Evolutionary conservation across 2,797 vertebrate species (phyloP), one percentile per base, ranked within the genome.

Genomic region (Eidolon dupreanum): DNA sequence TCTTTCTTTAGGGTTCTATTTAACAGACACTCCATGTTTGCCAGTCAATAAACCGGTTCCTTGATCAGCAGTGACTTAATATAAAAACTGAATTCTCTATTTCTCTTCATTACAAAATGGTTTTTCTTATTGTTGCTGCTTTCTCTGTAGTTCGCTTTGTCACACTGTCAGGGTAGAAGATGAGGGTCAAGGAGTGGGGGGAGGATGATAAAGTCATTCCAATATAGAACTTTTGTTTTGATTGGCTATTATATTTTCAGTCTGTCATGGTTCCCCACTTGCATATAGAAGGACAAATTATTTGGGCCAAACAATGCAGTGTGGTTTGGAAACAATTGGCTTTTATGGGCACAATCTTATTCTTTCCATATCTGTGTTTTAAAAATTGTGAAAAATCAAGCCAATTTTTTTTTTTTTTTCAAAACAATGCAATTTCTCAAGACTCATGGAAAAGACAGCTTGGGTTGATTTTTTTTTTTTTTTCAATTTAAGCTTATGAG

Each of bases 371-470:
- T 88, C 87, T 73, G 74, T 79, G 94, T 97, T 86, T 92, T 36
- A 5, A 2, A 63, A 93, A 89, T 92, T 93, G 28, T 97, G 63
- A 97, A 97, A 97, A 96, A 96, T 89, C 81, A 94, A 94, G 95
- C 89, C 95, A 96, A 87, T 31, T 65, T 86, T 90, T 85, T 86
- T 85, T 86, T 46, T 74, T 90, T 90, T 73, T 84, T 16, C 57
- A 87, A 94, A 95, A 81, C 94, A 95, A 81, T 95, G 87, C 71
- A 85, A 55, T 94, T 95, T 97, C 91, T 86, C 65, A 89, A 96
- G 85, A 90, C 46, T 96, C 89, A 61, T 92, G 61, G 57, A 94
- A 98, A 96, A 97, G 93, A 97, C 97, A 98, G 97, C 93, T 97
- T 97, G 96, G 86, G 28, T 92, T 93, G 94, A 87, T 55, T 79